A percentile compares a stretch with the other conserved stretches of the same genome.
These are phyloP conservation scores for Anabacerthia variegaticeps DNA, from an alignment of 2,797 vertebrate species.

Conservation along the genomic window DNA sequence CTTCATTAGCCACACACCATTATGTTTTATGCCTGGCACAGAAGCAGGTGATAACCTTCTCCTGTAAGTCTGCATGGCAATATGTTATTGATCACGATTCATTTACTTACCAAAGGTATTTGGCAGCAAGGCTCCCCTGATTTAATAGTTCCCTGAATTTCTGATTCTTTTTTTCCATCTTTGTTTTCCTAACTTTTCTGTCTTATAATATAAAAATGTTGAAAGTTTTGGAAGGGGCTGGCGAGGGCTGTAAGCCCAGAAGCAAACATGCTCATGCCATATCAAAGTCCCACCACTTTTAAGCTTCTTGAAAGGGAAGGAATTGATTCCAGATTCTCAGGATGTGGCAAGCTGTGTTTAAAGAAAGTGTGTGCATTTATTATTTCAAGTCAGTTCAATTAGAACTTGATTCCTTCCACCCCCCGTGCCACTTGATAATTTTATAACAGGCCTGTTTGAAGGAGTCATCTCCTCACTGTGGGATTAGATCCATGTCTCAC, in stretches of 20 bases:
- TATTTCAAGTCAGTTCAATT: slow-evolving; percentile 74
- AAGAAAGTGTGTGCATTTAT: slow-evolving; percentile 71
- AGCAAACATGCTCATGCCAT: slow-evolving; percentile 62
- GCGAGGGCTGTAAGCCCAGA: slow-evolving; percentile 69
- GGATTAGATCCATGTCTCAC: neutral
- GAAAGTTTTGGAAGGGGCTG: slow-evolving; percentile 49
- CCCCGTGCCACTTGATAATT: slow-evolving; percentile 47
- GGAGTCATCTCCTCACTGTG: neutral
- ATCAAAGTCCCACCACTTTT: slow-evolving; percentile 67
- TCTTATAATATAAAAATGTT: slow-evolving; percentile 48
- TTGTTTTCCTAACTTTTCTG: slow-evolving; percentile 67
- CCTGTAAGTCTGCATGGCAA: neutral
- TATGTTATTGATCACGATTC: slow-evolving; percentile 57
- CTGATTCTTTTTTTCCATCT: slow-evolving; percentile 36
- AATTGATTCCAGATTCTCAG: slow-evolving; percentile 73
- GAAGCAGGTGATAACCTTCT: slow-evolving; percentile 51
- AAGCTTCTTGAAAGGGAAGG: slow-evolving; percentile 67
- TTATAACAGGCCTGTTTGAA: slow-evolving; percentile 39
- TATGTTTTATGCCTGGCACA: slow-evolving; percentile 44
- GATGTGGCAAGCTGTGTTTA: slow-evolving; percentile 73
- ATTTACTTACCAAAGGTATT: slow-evolving; percentile 36
- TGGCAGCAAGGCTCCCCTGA: neutral
- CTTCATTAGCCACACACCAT: slow-evolving; percentile 13
- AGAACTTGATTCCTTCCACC: slow-evolving; percentile 53
- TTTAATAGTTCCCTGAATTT: slow-evolving; percentile 59